These are phyloP conservation scores for Chrysaora quinquecirrha DNA, from an alignment of 30 jellyfish, hydroid and myxozoan species.

Conservation along the genomic window DNA sequence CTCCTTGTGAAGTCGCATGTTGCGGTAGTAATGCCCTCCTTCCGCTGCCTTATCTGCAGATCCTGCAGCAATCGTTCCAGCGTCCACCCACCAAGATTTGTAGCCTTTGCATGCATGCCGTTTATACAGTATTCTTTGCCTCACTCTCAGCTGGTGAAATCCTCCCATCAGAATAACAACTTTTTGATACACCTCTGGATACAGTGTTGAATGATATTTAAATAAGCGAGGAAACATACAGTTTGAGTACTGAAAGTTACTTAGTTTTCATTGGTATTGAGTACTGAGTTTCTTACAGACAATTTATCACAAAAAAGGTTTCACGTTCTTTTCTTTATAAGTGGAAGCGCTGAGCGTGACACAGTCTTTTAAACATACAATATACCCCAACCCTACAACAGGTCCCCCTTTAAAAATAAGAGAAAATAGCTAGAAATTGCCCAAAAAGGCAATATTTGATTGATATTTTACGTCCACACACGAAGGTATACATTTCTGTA, in stretches of 20 bases:
- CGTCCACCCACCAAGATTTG: constrained; percentile 60
- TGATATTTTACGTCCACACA: background rate
- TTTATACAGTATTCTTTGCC: constrained; percentile 52
- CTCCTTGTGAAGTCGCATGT: constrained; percentile 45
- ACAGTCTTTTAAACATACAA: constrained; percentile 19
- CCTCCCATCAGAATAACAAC: constrained; percentile 62
- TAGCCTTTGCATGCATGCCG: constrained; percentile 50
- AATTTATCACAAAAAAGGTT: too few relatives aligned
- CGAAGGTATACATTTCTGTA: constrained; percentile 24
- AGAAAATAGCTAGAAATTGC: too few relatives aligned
- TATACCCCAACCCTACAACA: constrained; percentile 23
- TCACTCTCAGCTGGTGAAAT: constrained; percentile 56
- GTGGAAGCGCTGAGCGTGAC: constrained; percentile 41
- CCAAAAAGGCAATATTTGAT: too few relatives aligned
- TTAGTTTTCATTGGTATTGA: too few relatives aligned
- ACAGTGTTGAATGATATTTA: too few relatives aligned
- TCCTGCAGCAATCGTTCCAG: constrained; percentile 50
- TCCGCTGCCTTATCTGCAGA: constrained; percentile 60
- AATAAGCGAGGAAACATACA: too few relatives aligned
- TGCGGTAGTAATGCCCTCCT: constrained; percentile 34
- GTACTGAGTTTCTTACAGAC: too few relatives aligned
- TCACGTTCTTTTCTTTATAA: constrained; percentile 52
- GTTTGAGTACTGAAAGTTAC: too few relatives aligned
- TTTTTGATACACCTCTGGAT: constrained; percentile 17
- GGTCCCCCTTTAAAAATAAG: too few relatives aligned